Base-by-base conservation (phyloP, 1,140 invertebrate genomes). In the Drosophila quadrilineata region DNA sequence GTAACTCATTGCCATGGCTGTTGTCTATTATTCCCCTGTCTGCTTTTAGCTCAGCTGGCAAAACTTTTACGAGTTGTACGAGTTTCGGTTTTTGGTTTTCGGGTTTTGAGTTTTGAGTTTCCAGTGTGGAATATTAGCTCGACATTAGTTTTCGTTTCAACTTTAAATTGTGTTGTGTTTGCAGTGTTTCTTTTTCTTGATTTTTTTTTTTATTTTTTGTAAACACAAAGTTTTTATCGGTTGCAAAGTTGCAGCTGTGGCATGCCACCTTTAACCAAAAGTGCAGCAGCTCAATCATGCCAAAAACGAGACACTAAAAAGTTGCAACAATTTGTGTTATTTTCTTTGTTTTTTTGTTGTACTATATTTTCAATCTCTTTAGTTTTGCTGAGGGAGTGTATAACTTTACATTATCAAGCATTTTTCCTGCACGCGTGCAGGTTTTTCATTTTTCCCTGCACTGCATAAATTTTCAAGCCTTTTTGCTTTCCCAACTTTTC, bases 391-490 rank as follows among this genome's bases (percentile, higher is more conserved):
- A 60, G 48, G 56, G 29, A 22, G 46, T 50, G 49, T 26, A 57
- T 69, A 69, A 57, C 59, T 69, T 64, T 45, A 31, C 50, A 60
- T 66, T 66, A 66, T 60, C 56, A 60, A 49, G 31, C n/a, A 59
- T 10, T 21, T 33, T 10, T 14, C 2, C 8, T 62, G 64, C 64
- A 67, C 48, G 45, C 70, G 53, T 79, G 75, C 56, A 57, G 45
- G 41, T 71, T 82, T n/a, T 82, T 75, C 71, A 67, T 59, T 80
- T 80, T 68, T 57, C 58, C n/a, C 64, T 68, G 67, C 41, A 52
- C 36, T 54, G 71, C 62, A 82, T 82, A 82, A 75, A 82, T 57
- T 75, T 53, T 40, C 12, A 52, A 59, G 62, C 29, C 28, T 68
- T 60, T 64, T 68, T 31, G 71, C 58, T 68, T 71, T 71, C 70